Percentiles rank a stretch among this genome's conserved stretches.
These are phyloP conservation scores for Scarus forsteni DNA, from an alignment of 2,797 vertebrate genomes.

Conservation along the genomic window DNA sequence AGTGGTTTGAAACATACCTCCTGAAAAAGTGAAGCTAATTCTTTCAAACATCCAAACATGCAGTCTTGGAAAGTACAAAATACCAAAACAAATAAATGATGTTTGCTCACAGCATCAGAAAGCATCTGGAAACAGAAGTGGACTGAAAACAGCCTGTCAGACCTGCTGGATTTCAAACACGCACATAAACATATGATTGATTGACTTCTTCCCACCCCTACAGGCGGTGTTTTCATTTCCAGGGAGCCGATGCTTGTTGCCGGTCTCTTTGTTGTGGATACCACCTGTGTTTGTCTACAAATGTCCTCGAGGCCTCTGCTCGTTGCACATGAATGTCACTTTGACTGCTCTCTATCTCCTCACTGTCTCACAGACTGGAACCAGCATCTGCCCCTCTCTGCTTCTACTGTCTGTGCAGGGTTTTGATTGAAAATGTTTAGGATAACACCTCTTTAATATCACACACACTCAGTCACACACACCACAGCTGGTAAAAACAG, in stretches of 20 bases:
- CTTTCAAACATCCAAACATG: not conserved
- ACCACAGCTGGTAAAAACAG: constrained; percentile 24
- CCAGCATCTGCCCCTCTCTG: constrained; percentile 48
- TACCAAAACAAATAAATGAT: not conserved
- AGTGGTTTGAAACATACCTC: not conserved
- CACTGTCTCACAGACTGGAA: constrained; percentile 40
- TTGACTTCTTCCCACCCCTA: constrained; percentile 6
- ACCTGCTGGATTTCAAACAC: not conserved
- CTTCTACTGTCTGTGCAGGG: constrained; percentile 18
- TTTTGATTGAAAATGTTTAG: constrained; percentile 41
- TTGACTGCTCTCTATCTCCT: constrained; percentile 27
- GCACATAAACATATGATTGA: constrained; percentile 2
- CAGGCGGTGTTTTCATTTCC: constrained; percentile 2
- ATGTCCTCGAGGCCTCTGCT: constrained; percentile 33
- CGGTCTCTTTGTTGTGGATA: constrained; percentile 20
- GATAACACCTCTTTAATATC: constrained; percentile 17
- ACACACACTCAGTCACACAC: not conserved
- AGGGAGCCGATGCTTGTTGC: constrained; percentile 24
- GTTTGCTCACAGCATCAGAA: not conserved
- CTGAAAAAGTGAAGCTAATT: constrained; percentile 10
- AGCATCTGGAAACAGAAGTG: not conserved
- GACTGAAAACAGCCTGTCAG: not conserved
- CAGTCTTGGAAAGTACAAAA: constrained; percentile 1
- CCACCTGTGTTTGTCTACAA: constrained; percentile 31
- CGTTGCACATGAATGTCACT: constrained; percentile 40